Evolutionary conservation across 2,797 vertebrate species (phyloP).

Genomic region (Microtus californicus): DNA sequence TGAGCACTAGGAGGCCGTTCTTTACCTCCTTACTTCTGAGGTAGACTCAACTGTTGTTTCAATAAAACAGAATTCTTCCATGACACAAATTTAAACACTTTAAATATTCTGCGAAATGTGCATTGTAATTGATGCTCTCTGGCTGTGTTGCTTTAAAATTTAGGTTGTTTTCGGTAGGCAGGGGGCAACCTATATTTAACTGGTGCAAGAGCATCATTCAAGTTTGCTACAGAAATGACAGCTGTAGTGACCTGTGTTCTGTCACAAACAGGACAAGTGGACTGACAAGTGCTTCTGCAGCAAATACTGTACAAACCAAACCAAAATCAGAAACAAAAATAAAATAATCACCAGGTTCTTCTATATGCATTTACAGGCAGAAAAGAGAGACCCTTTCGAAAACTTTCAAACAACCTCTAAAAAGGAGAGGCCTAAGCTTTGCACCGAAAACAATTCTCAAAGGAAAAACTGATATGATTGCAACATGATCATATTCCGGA

Average conservation of each 20-base stretch:
- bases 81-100: neutral
- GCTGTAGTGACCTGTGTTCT: constrained; percentile 30
- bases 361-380: neutral
- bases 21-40: neutral
- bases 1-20: neutral
- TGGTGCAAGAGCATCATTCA: neutral
- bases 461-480: constrained; percentile 6
- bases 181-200: constrained; percentile 8
- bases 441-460: constrained; percentile 14
- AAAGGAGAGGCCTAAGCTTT: constrained; percentile 22
- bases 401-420: constrained; percentile 16
- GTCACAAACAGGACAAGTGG: constrained; percentile 47
- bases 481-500: neutral
- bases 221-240: constrained; percentile 56
- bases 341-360: neutral
- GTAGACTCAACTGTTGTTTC: constrained; percentile 5
- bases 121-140: neutral
- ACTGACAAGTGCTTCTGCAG: neutral
- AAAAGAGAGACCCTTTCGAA: neutral
- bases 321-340: neutral
- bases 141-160: neutral
- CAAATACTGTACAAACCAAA: neutral
- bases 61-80: constrained; percentile 37
- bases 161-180: neutral
- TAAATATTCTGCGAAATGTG: neutral